Evolutionary conservation across 2,113 vertebrate genomes (phyloP).

Genomic region (Zingel zingel): DNA sequence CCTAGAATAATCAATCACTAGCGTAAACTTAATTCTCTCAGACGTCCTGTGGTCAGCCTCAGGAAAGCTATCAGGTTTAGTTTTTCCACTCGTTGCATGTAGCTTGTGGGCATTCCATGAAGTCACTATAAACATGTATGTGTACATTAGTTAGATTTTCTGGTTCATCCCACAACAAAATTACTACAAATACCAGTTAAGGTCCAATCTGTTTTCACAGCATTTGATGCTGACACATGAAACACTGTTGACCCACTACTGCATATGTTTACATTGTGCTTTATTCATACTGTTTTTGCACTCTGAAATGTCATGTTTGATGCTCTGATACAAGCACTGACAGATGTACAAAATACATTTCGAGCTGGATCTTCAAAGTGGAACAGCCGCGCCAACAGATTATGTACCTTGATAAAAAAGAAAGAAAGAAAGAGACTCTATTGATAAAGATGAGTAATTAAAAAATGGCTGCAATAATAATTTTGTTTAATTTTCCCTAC

Average conservation of each 20-base stretch:
- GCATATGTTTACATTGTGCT: conserved; percentile 3
- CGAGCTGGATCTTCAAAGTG: conserved; percentile 15
- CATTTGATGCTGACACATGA: conserved; percentile 12
- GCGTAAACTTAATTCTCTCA: conserved; percentile 64
- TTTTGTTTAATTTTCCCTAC: conserved; percentile 27
- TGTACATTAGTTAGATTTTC: conserved; percentile 21
- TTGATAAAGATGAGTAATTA: conserved; percentile 17
- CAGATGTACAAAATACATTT: conserved; percentile 42
- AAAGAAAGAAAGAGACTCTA: conserved; percentile 9
- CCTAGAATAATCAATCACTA: conserved; percentile 69
- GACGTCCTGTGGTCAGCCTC: conserved; percentile 68
- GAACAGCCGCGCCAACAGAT: conserved; percentile 43
- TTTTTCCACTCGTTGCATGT: conserved; percentile 60
- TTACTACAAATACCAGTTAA: conserved; percentile 19
- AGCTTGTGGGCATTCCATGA: conserved; percentile 51
- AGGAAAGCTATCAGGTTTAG: conserved; percentile 72
- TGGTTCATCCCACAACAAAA: conserved; percentile 43
- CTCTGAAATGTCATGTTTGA: conserved; percentile 28
- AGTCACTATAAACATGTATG: conserved; percentile 36
- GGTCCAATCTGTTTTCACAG: conserved; percentile 15
- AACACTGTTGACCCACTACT: neutral
- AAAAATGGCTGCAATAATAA: conserved; percentile 21
- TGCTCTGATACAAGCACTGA: conserved; percentile 32
- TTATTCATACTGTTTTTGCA: conserved; percentile 14
- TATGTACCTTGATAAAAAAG: conserved; percentile 16